Percentiles rank a stretch among this genome's conserved stretches.
These are phyloP conservation scores for Phrixothrix hirtus DNA, from an alignment of 2,888 invertebrate genomes.

Conservation along the genomic window DNA sequence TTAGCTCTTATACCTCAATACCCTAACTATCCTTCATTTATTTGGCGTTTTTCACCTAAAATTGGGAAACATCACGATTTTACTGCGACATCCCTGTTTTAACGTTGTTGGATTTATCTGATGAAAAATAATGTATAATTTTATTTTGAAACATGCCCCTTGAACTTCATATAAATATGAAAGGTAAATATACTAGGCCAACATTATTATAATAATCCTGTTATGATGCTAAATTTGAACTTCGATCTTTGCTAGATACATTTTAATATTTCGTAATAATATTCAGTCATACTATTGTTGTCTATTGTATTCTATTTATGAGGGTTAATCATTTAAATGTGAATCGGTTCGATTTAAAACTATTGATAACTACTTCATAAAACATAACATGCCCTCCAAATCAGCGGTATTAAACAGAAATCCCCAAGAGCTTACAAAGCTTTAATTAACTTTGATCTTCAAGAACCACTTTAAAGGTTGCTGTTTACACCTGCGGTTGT, in stretches of 20 bases:
- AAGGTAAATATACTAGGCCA: constrained; percentile 10
- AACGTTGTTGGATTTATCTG: neutral
- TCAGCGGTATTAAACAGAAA: no score
- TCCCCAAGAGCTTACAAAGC: no score
- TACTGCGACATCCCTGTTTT: neutral
- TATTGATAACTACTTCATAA: no score
- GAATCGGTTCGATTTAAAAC: no score
- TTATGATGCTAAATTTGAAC: constrained; percentile 18
- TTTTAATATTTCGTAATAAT: constrained; percentile 6
- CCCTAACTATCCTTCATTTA: constrained; percentile 12
- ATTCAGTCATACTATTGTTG: neutral
- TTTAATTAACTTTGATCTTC: no score
- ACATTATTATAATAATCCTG: constrained; percentile 3
- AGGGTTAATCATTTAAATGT: no score
- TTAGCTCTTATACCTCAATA: constrained; percentile 42
- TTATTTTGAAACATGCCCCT: constrained; percentile 3
- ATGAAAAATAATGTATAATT: neutral
- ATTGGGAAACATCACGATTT: constrained; percentile 9
- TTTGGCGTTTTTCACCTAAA: constrained; percentile 12
- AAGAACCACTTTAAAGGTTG: no score
- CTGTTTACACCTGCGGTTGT: no score
- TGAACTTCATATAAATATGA: constrained; percentile 19
- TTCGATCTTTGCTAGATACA: constrained; percentile 6
- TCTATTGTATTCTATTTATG: neutral
- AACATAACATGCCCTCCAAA: no score